Base-by-base conservation (phyloP, 2,888 invertebrate genomes). In the Timandra comae region DNA sequence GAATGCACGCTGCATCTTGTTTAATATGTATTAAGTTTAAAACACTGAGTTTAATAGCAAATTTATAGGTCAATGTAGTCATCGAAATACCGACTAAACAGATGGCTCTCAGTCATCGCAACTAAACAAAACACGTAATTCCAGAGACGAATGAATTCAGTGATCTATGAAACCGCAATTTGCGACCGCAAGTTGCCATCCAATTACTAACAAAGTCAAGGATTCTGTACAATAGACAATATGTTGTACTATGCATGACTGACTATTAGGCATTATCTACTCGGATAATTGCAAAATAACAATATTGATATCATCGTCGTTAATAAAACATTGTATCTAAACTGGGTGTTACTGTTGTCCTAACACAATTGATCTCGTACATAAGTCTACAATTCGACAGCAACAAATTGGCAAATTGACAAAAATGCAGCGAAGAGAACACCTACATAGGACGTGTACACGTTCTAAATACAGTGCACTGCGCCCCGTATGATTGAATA, bases 401-500 rank as follows among this genome's bases (percentile, higher is more conserved):
- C 52, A 63, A 57, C 52, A 56, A 63, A 69, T 77, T 82, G 81
- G 80, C 80, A 78, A 56, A 61, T 58, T 77, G 76, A 63, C 81
- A 81, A 80, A 79, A 75, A 77, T 72, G 68, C 71, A 68, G 49
- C 54, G 53, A 52, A 53, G 56, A 59, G 52, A 57, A 43, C 56
- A 60, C 49, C 29, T 30, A 30, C 27, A 32, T 22, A 34, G 38
- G 37, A 35, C 36, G 38, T 30, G 34, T 32, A 35, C 35, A 30
- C 29, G 42, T 38, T 47, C 46, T 51, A 49, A 45, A 45, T 47
- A 40, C 46, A 34, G 39, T 46, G 46, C 49, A 49, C 33, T 33
- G 43, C 27, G 27, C 24, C 34, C 39, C 35, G 49, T 39, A 54
- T 66, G 63, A 63, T 62, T 64, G 60, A 63, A 68, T 62, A 58